These are phyloP conservation scores for Phoeniculus purpureus DNA, from an alignment of 2,797 vertebrate species.

Conservation along the genomic window DNA sequence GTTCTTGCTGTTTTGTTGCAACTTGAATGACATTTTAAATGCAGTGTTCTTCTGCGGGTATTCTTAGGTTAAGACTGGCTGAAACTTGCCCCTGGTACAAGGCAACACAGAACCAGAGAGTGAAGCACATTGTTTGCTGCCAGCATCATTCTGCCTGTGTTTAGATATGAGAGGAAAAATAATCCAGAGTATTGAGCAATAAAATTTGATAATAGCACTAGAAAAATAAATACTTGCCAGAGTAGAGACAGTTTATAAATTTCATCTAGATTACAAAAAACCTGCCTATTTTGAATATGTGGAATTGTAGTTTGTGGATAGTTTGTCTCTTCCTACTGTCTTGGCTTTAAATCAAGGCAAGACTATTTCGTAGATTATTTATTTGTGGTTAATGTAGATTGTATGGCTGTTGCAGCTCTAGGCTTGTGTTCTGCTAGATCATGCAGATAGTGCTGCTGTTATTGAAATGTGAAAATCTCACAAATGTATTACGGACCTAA, in stretches of 20 bases:
- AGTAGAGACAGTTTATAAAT: background rate
- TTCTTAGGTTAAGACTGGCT: background rate
- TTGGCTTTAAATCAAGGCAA: constrained; percentile 7
- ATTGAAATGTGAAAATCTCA: constrained; percentile 34
- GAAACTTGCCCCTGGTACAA: background rate
- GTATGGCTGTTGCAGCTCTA: background rate
- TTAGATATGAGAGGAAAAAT: background rate
- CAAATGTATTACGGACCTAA: background rate
- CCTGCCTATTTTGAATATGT: background rate
- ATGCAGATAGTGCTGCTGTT: background rate
- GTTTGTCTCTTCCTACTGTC: background rate
- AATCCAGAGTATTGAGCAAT: background rate
- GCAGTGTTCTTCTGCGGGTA: background rate
- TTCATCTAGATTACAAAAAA: background rate
- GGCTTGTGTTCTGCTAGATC: constrained; percentile 11
- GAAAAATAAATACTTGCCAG: background rate
- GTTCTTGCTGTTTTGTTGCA: background rate
- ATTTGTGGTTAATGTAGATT: background rate
- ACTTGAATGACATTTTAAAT: background rate
- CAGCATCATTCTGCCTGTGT: background rate
- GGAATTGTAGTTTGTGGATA: background rate
- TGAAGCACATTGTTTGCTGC: background rate
- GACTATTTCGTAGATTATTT: background rate
- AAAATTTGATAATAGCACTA: background rate
- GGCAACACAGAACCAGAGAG: background rate